Percentiles rank a stretch among this genome's conserved stretches.
These are phyloP conservation scores for Neoarius graeffei DNA, from an alignment of 2,113 vertebrate species.

Conservation along the genomic window DNA sequence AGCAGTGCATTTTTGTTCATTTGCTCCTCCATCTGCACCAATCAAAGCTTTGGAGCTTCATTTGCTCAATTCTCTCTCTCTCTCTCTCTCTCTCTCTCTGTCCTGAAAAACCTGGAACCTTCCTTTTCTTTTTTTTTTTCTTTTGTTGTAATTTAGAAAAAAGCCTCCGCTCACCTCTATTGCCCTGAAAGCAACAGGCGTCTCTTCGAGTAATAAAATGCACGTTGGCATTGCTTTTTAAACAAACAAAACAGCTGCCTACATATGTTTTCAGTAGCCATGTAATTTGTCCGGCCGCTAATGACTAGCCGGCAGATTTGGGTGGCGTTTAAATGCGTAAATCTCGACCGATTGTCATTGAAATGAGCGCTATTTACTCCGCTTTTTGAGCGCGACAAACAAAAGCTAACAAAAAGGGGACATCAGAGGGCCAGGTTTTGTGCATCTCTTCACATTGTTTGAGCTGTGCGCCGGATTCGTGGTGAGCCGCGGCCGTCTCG, in stretches of 20 bases:
- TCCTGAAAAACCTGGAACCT: conserved; percentile 40
- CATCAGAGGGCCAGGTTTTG: conserved; percentile 38
- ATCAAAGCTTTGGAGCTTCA: conserved; percentile 37
- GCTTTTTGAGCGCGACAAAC: conserved; percentile 53
- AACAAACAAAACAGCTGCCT: conserved; percentile 43
- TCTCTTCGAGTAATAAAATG: conserved; percentile 42
- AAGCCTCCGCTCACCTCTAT: not conserved
- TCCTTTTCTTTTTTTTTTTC: conserved; percentile 24
- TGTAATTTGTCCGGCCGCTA: conserved; percentile 54
- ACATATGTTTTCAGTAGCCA: conserved; percentile 59
- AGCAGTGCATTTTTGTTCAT: conserved; percentile 39
- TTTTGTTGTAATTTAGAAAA: conserved; percentile 38
- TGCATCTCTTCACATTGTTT: conserved; percentile 59
- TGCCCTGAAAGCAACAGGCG: conserved; percentile 52
- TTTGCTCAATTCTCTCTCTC: conserved; percentile 49
- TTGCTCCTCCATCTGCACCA: conserved; percentile 48
- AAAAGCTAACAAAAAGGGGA: conserved; percentile 54
- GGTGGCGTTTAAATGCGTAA: conserved; percentile 42
- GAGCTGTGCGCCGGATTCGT: conserved; percentile 57
- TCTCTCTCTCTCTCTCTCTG: conserved; percentile 39
- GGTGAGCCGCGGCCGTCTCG: conserved; percentile 60
- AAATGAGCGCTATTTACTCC: conserved; percentile 60
- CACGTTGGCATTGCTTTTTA: conserved; percentile 29
- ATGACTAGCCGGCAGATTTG: conserved; percentile 59
- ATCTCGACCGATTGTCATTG: conserved; percentile 62